Conservation (phyloP, 2,113 vertebrate genomes). For the Oryzias celebensis region DNA sequence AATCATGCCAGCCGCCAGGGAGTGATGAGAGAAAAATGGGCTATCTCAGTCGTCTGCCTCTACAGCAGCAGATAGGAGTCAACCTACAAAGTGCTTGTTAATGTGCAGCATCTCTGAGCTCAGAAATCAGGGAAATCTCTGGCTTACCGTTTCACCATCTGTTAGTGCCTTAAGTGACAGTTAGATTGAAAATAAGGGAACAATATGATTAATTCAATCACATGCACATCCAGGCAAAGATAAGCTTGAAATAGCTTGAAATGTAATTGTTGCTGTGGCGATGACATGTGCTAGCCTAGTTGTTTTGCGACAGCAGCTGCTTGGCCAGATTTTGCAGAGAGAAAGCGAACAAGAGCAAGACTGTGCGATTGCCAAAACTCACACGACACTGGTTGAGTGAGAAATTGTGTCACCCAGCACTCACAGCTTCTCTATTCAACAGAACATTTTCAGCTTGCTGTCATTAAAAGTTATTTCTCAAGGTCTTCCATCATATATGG, state of each 20-base stretch:
- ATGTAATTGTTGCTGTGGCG: conserved; percentile 58
- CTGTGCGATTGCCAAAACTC: conserved; percentile 17
- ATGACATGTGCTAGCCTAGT: conserved; percentile 40
- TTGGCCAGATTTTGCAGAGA: conserved; percentile 40
- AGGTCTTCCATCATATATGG: conserved; percentile 32
- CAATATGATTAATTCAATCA: conserved; percentile 51
- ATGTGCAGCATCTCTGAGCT: conserved; percentile 17
- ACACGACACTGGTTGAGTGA: conserved; percentile 3
- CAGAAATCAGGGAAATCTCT: conserved; percentile 24
- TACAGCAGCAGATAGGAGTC: conserved; percentile 27
- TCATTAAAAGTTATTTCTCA: conserved; percentile 38
- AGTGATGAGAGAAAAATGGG: conserved; percentile 46
- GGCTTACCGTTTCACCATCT: conserved; percentile 9
- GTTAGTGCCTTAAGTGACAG: conserved; percentile 41
- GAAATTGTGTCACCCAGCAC: conserved; percentile 33
- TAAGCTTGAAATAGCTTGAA: conserved; percentile 55
- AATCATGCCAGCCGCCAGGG: conserved; percentile 39
- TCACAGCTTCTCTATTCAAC: conserved; percentile 15
- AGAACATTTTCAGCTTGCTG: conserved; percentile 13
- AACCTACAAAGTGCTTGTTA: conserved; percentile 43
- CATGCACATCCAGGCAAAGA: conserved; percentile 26
- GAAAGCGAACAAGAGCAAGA: conserved; percentile 26
- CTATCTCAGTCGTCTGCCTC: conserved; percentile 48
- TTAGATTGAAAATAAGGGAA: conserved; percentile 38
- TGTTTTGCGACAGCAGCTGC: conserved; percentile 49